A percentile compares a stretch with the other conserved stretches of the same genome.
These are phyloP conservation scores for Achatina immaculata DNA, from an alignment of 1,140 invertebrate genomes.

Conservation along the genomic window DNA sequence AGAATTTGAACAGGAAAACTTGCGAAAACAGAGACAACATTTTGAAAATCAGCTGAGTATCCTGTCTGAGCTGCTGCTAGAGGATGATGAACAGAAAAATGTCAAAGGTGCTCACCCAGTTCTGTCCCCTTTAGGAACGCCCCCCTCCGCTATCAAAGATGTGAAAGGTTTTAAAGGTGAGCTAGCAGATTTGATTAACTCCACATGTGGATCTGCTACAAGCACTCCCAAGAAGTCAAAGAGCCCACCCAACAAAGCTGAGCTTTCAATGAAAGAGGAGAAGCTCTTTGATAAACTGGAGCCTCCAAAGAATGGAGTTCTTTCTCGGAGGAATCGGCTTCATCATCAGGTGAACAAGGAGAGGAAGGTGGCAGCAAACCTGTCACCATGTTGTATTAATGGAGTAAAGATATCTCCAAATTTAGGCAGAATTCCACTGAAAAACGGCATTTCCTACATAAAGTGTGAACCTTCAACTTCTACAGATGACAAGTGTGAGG, in stretches of 20 bases:
- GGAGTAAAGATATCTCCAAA: background rate
- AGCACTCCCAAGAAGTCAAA: background rate
- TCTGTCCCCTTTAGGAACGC: background rate
- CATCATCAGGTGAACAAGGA: background rate
- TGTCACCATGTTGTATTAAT: no score
- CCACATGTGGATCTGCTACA: background rate
- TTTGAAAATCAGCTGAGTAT: slow-evolving; percentile 19
- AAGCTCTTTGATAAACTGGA: slow-evolving; percentile 8
- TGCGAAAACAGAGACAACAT: slow-evolving; percentile 22
- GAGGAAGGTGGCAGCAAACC: background rate
- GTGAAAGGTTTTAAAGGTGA: slow-evolving; percentile 34
- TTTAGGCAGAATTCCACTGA: background rate
- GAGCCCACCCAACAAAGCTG: background rate
- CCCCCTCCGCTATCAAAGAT: background rate
- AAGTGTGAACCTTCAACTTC: background rate
- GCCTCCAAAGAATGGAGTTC: slow-evolving; percentile 13
- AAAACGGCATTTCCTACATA: background rate
- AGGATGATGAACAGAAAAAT: background rate
- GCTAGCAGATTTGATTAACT: slow-evolving; percentile 17
- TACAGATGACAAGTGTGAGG: background rate
- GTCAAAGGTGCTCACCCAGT: background rate
- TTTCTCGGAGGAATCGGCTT: background rate
- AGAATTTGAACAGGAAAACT: slow-evolving; percentile 28
- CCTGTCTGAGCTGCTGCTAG: background rate
- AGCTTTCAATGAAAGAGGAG: background rate